phyloP scores from a whole-genome alignment of 2,888 invertebrate genomes.

The Arge pagana region DNA sequence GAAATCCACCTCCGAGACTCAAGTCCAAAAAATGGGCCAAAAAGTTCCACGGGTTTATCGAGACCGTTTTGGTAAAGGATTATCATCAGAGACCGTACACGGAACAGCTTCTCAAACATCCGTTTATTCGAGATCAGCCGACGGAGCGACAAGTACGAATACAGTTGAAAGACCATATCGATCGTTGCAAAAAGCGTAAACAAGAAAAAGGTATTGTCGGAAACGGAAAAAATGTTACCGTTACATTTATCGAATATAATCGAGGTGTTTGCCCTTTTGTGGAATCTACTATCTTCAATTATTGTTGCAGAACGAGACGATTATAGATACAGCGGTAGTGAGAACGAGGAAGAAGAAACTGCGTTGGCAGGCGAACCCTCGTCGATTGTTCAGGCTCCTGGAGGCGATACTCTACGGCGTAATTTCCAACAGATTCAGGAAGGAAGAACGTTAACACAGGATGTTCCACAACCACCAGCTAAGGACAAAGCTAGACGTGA shows the following conservation, averaged over 20 bases:
- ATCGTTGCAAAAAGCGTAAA: slow-evolving; percentile 93
- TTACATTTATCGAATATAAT: slow-evolving; percentile 3
- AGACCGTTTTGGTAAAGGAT: slow-evolving; percentile 97
- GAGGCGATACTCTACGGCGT: slow-evolving; percentile 92
- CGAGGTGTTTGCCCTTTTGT: slow-evolving; percentile 6
- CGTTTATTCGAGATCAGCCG: slow-evolving; percentile 98
- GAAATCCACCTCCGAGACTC: slow-evolving; percentile 96
- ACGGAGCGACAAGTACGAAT: slow-evolving; percentile 97
- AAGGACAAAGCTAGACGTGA: slow-evolving; percentile 56
- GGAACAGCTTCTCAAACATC: slow-evolving; percentile 95
- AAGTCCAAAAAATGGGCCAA: slow-evolving; percentile 98
- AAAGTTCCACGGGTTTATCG: slow-evolving; percentile 97
- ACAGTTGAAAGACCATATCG: slow-evolving; percentile 99
- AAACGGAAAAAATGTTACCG: slow-evolving; percentile 60
- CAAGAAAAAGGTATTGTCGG: slow-evolving; percentile 76
- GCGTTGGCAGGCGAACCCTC: slow-evolving; percentile 92
- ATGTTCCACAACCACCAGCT: slow-evolving; percentile 50
- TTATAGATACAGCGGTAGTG: slow-evolving; percentile 88
- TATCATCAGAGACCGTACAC: slow-evolving; percentile 98
- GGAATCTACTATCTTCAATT: slow-evolving; percentile 15
- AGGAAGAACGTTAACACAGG: slow-evolving; percentile 68
- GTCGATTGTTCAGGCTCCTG: slow-evolving; percentile 87
- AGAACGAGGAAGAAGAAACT: slow-evolving; percentile 95
- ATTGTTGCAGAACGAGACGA: slow-evolving; percentile 57
- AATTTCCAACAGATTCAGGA: slow-evolving; percentile 99